These are phyloP conservation scores for Lasioglossum oenotherae DNA, from an alignment of 2,888 invertebrate species.

Conservation along the genomic window DNA sequence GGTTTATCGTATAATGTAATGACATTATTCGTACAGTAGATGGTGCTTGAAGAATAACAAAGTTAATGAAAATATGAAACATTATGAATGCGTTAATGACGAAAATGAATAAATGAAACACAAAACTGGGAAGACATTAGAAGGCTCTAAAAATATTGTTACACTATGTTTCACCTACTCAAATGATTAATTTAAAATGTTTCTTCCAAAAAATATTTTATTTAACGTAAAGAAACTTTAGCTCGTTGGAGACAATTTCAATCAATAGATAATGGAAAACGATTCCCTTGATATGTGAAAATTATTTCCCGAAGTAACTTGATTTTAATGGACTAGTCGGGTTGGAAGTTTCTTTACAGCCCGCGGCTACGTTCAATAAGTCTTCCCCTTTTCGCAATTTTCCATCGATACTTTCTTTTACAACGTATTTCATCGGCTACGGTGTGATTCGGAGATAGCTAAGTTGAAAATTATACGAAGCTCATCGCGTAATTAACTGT, in stretches of 20 bases:
- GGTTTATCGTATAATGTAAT: neutral
- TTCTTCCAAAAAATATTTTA: neutral
- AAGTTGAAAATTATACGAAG: slow-evolving; percentile 6
- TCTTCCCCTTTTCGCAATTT: slow-evolving; percentile 65
- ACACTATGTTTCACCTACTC: neutral
- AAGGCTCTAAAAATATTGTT: neutral
- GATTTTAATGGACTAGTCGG: slow-evolving; percentile 69
- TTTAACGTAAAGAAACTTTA: neutral
- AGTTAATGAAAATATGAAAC: neutral
- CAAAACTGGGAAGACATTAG: neutral
- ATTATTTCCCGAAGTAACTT: slow-evolving; percentile 70
- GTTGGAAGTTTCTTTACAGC: slow-evolving; percentile 66
- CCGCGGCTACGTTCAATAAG: slow-evolving; percentile 71
- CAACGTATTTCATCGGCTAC: slow-evolving; percentile 16
- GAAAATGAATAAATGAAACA: neutral
- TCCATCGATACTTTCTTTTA: slow-evolving; percentile 48
- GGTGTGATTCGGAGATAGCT: neutral
- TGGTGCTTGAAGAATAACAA: neutral
- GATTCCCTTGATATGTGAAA: slow-evolving; percentile 61
- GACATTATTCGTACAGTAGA: neutral
- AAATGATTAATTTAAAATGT: neutral
- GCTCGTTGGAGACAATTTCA: neutral
- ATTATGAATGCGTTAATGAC: neutral
- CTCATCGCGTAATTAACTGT: neutral
- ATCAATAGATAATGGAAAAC: neutral